Evolutionary conservation across 2,113 vertebrate species (phyloP), one percentile per base, ranked within the genome.

Genomic region (Monarcha castaneiventris): DNA sequence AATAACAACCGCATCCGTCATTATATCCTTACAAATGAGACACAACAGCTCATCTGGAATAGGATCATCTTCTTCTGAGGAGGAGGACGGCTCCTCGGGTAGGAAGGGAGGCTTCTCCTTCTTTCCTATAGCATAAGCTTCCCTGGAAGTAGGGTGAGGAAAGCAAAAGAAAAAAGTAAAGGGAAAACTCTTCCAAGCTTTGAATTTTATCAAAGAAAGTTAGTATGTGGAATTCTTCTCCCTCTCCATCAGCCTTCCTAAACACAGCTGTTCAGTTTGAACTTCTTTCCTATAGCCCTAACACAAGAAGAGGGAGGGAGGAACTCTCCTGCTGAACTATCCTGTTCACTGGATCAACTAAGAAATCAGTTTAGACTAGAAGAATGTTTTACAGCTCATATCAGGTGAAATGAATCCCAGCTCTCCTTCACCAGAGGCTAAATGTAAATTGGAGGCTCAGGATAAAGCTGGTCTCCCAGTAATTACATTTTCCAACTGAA

Each of bases 1-100:
- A 84, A 99, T 99, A 94, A 99, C 99, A 78, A 99, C 99, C 0
- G 99, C 99, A n/a, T 99, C 99, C 0, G 97, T 98, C 98, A 99
- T 98, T 87, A 99, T 98, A 82, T 99, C 99, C 71, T 98, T 99
- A 92, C 99, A 99, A 95, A 99, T 99, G 51, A 99, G 98, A 97
- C 99, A 99, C 14, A 99, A 94, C 63, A 99, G 97, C 91, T 99
- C 99, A 21, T 99, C 98, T 4, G 99, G 99, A 44, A 99, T 98
- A 14, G 99, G 98, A 56, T 99, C 98, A 25, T 99, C 98, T 81
- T 99, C 98, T 61, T 98, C 98, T 19, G 98, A 98, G 9, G 98
- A 98, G 20, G 98, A 98, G 0, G 98, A 98, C 0, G 97, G 98
- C 6, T 99, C 98, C 88, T 98, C 98, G 2, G 98, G 98, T 41